Percentiles rank a stretch among this genome's conserved stretches.
Evolutionary conservation across 2,888 invertebrate species (phyloP).

Genomic region (Taphrorychus bicolor): DNA sequence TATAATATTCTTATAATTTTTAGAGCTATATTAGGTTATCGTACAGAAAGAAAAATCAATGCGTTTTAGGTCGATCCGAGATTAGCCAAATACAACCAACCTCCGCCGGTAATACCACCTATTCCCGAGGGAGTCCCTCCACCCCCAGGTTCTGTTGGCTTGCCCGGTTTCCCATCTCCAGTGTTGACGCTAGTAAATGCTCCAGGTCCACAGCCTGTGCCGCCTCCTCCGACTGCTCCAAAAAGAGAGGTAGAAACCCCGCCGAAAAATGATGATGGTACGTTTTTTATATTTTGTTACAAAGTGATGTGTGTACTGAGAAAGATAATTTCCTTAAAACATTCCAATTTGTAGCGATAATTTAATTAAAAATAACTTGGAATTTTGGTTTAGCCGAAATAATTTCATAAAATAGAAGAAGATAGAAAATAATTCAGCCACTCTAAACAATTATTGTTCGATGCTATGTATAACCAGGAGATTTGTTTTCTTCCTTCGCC

Average conservation of each 20-base stretch:
- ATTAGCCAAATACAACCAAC: slow-evolving; percentile 39
- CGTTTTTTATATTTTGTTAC: slow-evolving; percentile 8
- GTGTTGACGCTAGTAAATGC: slow-evolving; percentile 19
- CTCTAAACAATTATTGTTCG: no score
- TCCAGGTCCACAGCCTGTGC: slow-evolving; percentile 32
- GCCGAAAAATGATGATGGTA: slow-evolving; percentile 44
- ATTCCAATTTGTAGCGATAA: no score
- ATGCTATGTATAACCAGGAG: no score
- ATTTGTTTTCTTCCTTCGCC: no score
- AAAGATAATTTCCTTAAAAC: no score
- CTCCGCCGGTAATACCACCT: slow-evolving; percentile 14
- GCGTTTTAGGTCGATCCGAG: slow-evolving; percentile 31
- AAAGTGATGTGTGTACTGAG: no score
- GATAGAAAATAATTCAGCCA: no score
- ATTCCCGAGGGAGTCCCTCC: not conserved
- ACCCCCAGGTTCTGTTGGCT: not conserved
- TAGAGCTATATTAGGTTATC: not conserved
- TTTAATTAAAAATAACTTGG: no score
- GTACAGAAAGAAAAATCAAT: not conserved
- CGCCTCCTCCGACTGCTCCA: not conserved
- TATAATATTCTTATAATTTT: not conserved
- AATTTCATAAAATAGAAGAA: no score
- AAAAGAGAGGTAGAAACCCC: not conserved
- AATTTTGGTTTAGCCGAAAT: no score
- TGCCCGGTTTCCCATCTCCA: slow-evolving; percentile 22